Percentiles rank a stretch among this genome's conserved stretches.
Evolutionary conservation across 2,797 vertebrate species (phyloP).

Genomic region (Falco cherrug): DNA sequence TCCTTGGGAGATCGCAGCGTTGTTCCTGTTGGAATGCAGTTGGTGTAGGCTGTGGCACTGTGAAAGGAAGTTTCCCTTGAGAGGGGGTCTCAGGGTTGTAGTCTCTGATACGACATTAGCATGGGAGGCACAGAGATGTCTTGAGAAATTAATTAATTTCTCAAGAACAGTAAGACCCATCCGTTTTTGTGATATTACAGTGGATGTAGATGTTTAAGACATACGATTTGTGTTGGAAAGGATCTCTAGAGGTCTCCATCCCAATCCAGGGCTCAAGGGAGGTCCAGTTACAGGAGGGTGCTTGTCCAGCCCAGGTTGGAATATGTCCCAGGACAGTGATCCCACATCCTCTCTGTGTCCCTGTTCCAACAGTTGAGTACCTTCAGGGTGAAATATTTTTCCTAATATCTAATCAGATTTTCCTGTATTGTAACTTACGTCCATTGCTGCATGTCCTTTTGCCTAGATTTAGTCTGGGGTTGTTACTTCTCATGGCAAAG

Average conservation of each 20-base stretch:
- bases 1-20: fast-evolving
- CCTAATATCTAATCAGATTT: not conserved
- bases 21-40: not conserved
- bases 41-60: not conserved
- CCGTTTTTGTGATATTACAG: not conserved
- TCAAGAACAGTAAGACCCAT: not conserved
- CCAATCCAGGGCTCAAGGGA: not conserved
- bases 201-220: not conserved
- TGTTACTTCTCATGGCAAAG: not conserved
- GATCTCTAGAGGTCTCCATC: not conserved
- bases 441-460: not conserved
- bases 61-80: not conserved
- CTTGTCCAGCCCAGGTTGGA: not conserved
- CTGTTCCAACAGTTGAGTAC: not conserved
- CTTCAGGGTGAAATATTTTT: not conserved
- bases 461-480: not conserved
- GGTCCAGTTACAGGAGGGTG: not conserved
- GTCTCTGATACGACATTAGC: not conserved
- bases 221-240: not conserved
- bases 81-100: not conserved
- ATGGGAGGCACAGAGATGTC: not conserved
- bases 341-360: not conserved
- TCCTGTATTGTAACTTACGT: not conserved
- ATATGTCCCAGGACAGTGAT: fast-evolving
- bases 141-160: not conserved